These are phyloP conservation scores for Fulica atra DNA, from an alignment of 2,113 vertebrate species.

Conservation along the genomic window DNA sequence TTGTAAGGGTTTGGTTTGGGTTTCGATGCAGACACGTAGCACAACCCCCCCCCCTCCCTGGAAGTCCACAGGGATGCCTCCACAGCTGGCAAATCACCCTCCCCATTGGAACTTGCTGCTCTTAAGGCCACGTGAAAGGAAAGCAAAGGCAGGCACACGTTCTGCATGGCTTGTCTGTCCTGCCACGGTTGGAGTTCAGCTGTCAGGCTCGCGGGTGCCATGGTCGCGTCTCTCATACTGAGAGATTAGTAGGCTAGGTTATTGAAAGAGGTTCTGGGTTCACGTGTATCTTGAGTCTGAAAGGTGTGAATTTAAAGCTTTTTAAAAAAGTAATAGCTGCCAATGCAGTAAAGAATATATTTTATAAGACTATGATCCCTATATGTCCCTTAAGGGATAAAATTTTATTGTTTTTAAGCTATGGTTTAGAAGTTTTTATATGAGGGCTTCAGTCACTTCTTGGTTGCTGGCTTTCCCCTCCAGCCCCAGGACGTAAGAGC, in stretches of 20 bases:
- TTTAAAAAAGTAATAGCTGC: slow-evolving; percentile 70
- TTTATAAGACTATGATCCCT: slow-evolving; percentile 67
- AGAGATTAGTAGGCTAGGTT: slow-evolving; percentile 39
- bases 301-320: slow-evolving; percentile 59
- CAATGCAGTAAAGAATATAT: slow-evolving; percentile 63
- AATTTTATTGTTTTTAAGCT: slow-evolving; percentile 68
- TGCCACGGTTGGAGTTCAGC: slow-evolving; percentile 6
- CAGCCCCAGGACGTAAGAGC: slow-evolving; percentile 34
- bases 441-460: slow-evolving; percentile 42
- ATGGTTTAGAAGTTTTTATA: slow-evolving; percentile 56
- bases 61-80: background rate
- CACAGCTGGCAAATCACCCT: background rate
- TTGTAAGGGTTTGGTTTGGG: background rate
- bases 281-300: slow-evolving; percentile 51
- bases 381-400: slow-evolving; percentile 58
- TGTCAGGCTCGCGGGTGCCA: slow-evolving; percentile 48
- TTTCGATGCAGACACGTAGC: background rate
- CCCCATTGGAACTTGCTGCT: background rate
- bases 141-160: too few relatives aligned
- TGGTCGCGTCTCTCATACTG: slow-evolving; percentile 64
- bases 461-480: slow-evolving; percentile 51
- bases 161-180: background rate
- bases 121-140: background rate
- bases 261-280: slow-evolving; percentile 53
- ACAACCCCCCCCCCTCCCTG: background rate